Base-by-base conservation (phyloP, 2,888 invertebrate species). In the Cordilura impudica region DNA sequence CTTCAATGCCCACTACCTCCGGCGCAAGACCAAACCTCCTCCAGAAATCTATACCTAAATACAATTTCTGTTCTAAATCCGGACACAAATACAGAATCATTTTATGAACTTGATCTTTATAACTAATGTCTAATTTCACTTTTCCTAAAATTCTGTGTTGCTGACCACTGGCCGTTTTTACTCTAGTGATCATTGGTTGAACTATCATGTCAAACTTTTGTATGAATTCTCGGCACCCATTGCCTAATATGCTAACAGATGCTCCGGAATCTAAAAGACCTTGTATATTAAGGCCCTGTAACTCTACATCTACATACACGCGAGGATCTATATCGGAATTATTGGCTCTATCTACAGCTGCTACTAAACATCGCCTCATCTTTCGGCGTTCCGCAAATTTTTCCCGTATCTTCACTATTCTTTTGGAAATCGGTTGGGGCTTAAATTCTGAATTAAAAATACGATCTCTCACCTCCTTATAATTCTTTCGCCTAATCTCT, bases 51-150 rank as follows among this genome's bases (percentile, higher is more conserved):
- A 51, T 49, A 2, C 65, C 65, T 10, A 51, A 19, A 39, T 65
- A 65, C 6, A 65, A 4, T 8, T 16, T 1, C n/a, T 66, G 66
- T 7, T 66, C 66, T 14, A 66, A 49, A 39, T 66, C 54, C 6
- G 73, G 67, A 18, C 65, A 65, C 43, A 54, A 26, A 29, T 73
- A 58, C n/a, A 72, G 43, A 4, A 18, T 3, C 31, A 72, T 45
- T 4, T 1, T 4, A 6, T 66, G 35, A 8, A 23, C 7, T n/a
- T 65, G 49, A 4, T 49, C 73, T 19, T 65, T 65, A 23, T 60
- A 66, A 21, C 43, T 31, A 6, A 66, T 8, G n/a, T 26, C 18
- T 31, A 23, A 10, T 23, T 61, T 60, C 18, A 51, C 21, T 23
- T 74, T 74, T 14, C 66, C 74, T 16, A 74, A 7, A 10, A 56